Evolutionary conservation across 2,888 invertebrate genomes (phyloP), one percentile per base, ranked within the genome.

Genomic region (Limnephilus marmoratus): DNA sequence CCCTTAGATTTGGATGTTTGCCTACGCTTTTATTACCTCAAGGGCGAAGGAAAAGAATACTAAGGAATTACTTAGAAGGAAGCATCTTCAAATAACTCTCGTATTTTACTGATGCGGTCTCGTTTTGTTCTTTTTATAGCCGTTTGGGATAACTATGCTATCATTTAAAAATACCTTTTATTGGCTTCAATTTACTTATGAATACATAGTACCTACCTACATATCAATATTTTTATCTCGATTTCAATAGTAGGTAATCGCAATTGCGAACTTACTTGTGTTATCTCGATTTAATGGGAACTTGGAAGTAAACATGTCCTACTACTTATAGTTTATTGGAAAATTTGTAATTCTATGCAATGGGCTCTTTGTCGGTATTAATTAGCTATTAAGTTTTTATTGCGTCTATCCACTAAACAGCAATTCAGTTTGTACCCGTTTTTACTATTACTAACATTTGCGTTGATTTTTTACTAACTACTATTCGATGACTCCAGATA

Each of bases 1-100:
- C 31, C 41, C 80, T 91, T 45, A 49, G 81, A 87, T 81, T 91
- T 91, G 91, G 81, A 80, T 86, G 85, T 91, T 53, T 90, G 83
- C 83, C 90, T 82, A 83, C 80, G 81, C 41, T 24, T 81, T 81
- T 81, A 41, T 81, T 53, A 81, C 81, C 37, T 90, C 90, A 90
- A 90, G 83, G 90, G 90, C 83, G 29, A 68, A 31, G 24, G 68
- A n/a, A 68, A 18, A 81, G 24, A 45, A 37, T 15, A 41, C 81
- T n/a, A 34, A n/a, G 29, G 81, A 81, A 80, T 80, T 80, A 86
- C 86, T 86, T 86, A 29, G 31, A 24, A 83, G 83, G 37, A 83
- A 83, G 29, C 86, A 29, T 86, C 29, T 68, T 88, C 31, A 37
- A 88, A 37, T 68, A 68, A 68, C 53, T 53, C 53, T n/a, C 53